Evolutionary conservation across 2,113 vertebrate species (phyloP).

Genomic region (Talpa occidentalis): DNA sequence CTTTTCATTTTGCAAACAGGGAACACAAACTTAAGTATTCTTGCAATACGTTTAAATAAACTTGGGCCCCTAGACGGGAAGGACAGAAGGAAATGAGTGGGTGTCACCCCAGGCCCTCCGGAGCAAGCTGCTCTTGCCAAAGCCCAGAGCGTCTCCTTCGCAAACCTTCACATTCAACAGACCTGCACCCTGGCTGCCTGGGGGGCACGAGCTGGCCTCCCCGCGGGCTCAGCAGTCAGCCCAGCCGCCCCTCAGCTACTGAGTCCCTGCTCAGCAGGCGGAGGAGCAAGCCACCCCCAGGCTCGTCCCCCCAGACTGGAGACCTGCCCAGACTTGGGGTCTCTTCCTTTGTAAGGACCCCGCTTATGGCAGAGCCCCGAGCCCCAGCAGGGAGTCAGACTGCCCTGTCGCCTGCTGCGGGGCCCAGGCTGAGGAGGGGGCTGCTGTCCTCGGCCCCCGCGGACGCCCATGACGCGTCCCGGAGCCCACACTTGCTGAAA

Average conservation of each 20-base stretch:
- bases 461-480: slow-evolving; percentile 16
- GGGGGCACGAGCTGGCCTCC: too few species aligned
- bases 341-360: neutral
- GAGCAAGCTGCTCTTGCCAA: too few species aligned
- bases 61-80: slow-evolving; percentile 4
- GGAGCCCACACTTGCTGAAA: slow-evolving; percentile 54
- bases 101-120: too few species aligned
- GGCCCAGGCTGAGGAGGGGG: neutral
- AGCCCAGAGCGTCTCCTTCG: too few species aligned
- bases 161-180: too few species aligned
- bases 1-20: neutral
- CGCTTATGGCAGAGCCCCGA: neutral
- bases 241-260: too few species aligned
- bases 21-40: neutral
- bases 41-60: neutral
- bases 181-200: too few species aligned
- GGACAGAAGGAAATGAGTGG: too few species aligned
- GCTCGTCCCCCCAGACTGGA: too few species aligned
- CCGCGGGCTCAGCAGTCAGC: too few species aligned
- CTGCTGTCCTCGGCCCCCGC: fast-evolving
- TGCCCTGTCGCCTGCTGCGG: neutral
- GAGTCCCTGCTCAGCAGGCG: too few species aligned
- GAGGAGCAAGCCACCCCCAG: too few species aligned
- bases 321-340: neutral
- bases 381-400: neutral